These are phyloP conservation scores for Drosophila falleni DNA, from an alignment of 2,888 invertebrate species.

Conservation along the genomic window DNA sequence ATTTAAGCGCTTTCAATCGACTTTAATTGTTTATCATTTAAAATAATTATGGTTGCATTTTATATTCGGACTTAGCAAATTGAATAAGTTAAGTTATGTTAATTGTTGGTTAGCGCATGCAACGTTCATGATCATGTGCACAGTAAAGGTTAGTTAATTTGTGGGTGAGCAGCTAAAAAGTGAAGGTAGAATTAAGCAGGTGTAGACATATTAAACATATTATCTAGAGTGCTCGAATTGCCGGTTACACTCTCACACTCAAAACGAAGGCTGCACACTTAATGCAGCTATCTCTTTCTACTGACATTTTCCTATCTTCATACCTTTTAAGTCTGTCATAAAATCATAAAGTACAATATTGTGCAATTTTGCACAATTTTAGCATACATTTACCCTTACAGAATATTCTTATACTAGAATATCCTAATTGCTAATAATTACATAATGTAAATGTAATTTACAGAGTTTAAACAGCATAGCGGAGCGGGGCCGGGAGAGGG, in stretches of 20 bases:
- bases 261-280: not conserved
- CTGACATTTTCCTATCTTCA: not conserved
- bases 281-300: not conserved
- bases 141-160: conserved; percentile 51
- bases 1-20: conserved; percentile 15
- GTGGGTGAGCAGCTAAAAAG: conserved; percentile 44
- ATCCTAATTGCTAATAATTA: not conserved
- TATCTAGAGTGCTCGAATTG: conserved; percentile 5
- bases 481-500: too few relatives aligned
- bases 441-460: not conserved
- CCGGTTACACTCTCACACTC: not conserved
- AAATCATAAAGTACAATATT: not conserved
- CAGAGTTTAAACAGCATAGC: not conserved
- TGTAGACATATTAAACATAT: conserved; percentile 5
- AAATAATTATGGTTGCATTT: conserved; percentile 38
- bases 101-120: conserved; percentile 42
- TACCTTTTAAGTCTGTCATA: not conserved
- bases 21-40: conserved; percentile 30
- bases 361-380: too few relatives aligned
- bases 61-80: conserved; percentile 5
- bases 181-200: conserved; percentile 51
- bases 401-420: not conserved
- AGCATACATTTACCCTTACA: not conserved
- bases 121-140: conserved; percentile 18
- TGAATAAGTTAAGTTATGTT: conserved; percentile 46